Base-by-base conservation (phyloP, 2,113 vertebrate species). In the Tragelaphus imberbis region DNA sequence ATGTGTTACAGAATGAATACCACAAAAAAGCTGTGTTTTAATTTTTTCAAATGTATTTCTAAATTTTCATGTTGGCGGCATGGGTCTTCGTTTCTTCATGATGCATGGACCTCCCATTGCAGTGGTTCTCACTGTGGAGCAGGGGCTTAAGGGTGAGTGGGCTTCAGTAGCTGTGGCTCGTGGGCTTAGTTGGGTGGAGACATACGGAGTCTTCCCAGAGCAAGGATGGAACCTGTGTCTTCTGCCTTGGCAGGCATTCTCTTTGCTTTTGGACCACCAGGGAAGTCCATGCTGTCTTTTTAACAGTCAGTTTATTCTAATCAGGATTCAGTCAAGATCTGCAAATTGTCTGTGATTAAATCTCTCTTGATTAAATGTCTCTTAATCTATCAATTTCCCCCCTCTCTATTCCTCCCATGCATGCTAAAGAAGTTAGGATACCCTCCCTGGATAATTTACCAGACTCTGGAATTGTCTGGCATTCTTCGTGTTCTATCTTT, bases 41-140 rank as follows among this genome's bases (percentile, higher is more conserved):
- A 27, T 27, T 44, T 77, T 75, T 77, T 7, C 23, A 27, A 27
- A 47, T 79, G 14, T 28, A 16, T 44, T 44, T 77, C 23, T 77
- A 77, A 77, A 27, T 7, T 25, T 40, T 27, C 13, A 0, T 77
- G 28, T 47, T 47, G 75, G 44, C 1, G 2, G 11, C 23, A 44
- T 7, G 40, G 13, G 25, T 47, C 13, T 47, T 16, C 1, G 0
- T 44, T 44, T 27, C 71, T 77, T 77, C 0, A 0, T 27, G 13
- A 3, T 47, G 23, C 40, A 15, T 0, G 2, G 25, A 4, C 13
- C 9, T 79, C 40, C 25, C 36, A 14, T 15, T 4, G 23, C 36
- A 27, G 40, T 2, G 12, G 3, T 77, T 44, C 71, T 7, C 40
- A 25, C 3, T 27, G 12, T 15, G 71, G 40, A 7, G 12, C 23